A percentile compares a stretch with the other conserved stretches of the same genome.
phyloP scores from a whole-genome alignment of 2,888 invertebrate genomes.

The Pachliopta kotzebuea region DNA sequence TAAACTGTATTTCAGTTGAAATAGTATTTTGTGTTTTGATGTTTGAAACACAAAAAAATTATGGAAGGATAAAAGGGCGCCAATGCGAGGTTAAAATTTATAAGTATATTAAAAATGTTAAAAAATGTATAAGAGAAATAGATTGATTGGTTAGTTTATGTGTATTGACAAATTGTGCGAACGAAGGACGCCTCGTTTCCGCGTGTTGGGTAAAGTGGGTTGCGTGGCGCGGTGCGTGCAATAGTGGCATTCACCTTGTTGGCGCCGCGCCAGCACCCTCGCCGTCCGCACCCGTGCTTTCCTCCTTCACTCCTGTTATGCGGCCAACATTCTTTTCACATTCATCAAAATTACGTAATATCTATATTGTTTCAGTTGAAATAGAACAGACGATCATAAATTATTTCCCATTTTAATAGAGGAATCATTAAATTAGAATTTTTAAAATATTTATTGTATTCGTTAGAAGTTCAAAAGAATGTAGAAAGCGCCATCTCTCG shows the following conservation, averaged over 20 bases:
- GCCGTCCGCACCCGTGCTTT: conserved; percentile 36
- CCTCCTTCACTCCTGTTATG: conserved; percentile 29
- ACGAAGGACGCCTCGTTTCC: conserved; percentile 43
- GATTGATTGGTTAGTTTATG: conserved; percentile 16
- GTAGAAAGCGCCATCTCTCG: conserved; percentile 35
- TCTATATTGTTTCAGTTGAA: conserved; percentile 33
- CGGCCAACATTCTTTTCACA: conserved; percentile 39
- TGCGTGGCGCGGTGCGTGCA: conserved; percentile 63
- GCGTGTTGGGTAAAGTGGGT: conserved; percentile 69
- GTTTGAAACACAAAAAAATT: no score
- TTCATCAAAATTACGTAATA: conserved; percentile 41
- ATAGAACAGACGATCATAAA: conserved; percentile 9
- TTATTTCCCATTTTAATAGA: conserved; percentile 7
- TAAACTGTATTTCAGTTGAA: neutral
- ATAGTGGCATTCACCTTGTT: conserved; percentile 80
- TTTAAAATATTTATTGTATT: neutral
- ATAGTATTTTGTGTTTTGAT: neutral
- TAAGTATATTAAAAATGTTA: no score
- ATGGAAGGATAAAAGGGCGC: no score
- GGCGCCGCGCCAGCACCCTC: conserved; percentile 58
- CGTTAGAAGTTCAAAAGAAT: conserved; percentile 2
- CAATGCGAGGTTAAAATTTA: no score
- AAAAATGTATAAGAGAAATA: conserved; percentile 5
- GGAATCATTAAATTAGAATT: conserved; percentile 1
- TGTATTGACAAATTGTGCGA: conserved; percentile 29